Evolutionary conservation across 2,797 vertebrate species (phyloP).

Genomic region (Scarus forsteni): DNA sequence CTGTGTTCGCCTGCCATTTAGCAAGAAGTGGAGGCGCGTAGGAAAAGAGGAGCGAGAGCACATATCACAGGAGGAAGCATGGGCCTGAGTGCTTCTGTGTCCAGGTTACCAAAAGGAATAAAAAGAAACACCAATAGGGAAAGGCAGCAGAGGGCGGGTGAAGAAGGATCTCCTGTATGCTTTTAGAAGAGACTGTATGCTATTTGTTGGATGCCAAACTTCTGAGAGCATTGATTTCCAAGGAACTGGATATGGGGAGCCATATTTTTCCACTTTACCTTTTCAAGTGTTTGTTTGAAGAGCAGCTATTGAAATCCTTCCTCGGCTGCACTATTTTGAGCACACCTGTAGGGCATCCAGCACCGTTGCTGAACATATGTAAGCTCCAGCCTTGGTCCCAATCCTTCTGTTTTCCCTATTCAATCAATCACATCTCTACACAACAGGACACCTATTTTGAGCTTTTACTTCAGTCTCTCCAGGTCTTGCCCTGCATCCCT

Average conservation of each 20-base stretch:
- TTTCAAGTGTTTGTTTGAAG: slow-evolving; percentile 72
- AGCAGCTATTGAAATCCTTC: slow-evolving; percentile 60
- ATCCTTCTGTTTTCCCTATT: slow-evolving; percentile 34
- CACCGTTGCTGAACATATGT: slow-evolving; percentile 55
- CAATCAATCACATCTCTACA: slow-evolving; percentile 63
- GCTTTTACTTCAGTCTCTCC: slow-evolving; percentile 50
- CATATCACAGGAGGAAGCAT: slow-evolving; percentile 55
- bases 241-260: slow-evolving; percentile 51
- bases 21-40: slow-evolving; percentile 43
- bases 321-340: slow-evolving; percentile 70
- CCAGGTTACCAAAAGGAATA: slow-evolving; percentile 47
- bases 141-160: slow-evolving; percentile 28
- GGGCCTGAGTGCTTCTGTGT: slow-evolving; percentile 47
- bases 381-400: slow-evolving; percentile 44
- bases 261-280: slow-evolving; percentile 62
- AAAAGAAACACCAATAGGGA: slow-evolving; percentile 12
- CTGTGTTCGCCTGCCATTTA: slow-evolving; percentile 67
- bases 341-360: slow-evolving; percentile 65
- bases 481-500: slow-evolving; percentile 49
- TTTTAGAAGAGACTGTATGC: slow-evolving; percentile 27
- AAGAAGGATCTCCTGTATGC: slow-evolving; percentile 40
- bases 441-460: slow-evolving; percentile 44
- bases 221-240: slow-evolving; percentile 67
- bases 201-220: slow-evolving; percentile 60
- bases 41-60: slow-evolving; percentile 43